These are phyloP conservation scores for Drosophila greeni DNA, from an alignment of 2,888 invertebrate species.

Conservation along the genomic window DNA sequence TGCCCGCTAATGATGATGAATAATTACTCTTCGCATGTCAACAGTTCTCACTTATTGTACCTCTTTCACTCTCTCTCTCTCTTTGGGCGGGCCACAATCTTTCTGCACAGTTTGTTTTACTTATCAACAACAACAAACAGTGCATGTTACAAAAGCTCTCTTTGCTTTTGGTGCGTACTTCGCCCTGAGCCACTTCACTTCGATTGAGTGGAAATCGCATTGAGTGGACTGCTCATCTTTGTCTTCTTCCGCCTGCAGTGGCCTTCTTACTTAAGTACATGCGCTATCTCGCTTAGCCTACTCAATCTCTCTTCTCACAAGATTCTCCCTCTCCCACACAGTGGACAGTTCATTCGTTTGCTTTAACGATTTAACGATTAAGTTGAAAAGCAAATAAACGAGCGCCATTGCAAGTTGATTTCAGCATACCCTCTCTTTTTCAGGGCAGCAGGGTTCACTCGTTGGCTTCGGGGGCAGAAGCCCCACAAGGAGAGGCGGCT, in stretches of 20 bases:
- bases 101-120: constrained; percentile 54
- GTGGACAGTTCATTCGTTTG: constrained; percentile 6
- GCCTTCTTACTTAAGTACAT: constrained; percentile 23
- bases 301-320: constrained; percentile 1
- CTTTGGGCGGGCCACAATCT: constrained; percentile 24
- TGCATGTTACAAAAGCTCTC: constrained; percentile 43
- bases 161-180: constrained; percentile 23
- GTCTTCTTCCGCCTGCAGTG: constrained; percentile 16
- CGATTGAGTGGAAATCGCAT: constrained; percentile 13
- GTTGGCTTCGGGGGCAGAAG: background rate
- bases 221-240: constrained; percentile 9
- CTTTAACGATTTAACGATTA: constrained; percentile 28
- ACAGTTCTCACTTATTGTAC: constrained; percentile 1
- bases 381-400: constrained; percentile 28
- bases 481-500: background rate
- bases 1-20: constrained; percentile 54
- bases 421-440: constrained; percentile 8
- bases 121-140: constrained; percentile 50
- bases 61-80: background rate
- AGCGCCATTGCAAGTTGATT: constrained; percentile 15
- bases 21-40: constrained; percentile 60
- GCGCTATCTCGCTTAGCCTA: background rate
- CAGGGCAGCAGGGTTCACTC: background rate
- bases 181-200: constrained; percentile 12
- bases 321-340: constrained; percentile 4